Percentiles rank a stretch among this genome's conserved stretches.
Evolutionary conservation across 2,888 invertebrate genomes (phyloP).

Genomic region (Vanessa cardui): DNA sequence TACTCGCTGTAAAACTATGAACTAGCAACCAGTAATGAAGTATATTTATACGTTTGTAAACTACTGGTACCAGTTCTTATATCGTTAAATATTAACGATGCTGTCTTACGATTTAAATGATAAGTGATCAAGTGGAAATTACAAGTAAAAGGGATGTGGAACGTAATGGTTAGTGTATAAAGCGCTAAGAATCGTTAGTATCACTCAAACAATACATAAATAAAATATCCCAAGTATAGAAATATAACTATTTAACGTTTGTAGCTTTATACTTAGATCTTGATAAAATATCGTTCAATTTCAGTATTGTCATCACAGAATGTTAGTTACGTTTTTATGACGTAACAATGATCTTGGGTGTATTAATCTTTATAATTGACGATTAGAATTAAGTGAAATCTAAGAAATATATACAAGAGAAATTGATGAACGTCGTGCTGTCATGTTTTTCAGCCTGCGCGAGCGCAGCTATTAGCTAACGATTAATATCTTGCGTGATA

Average conservation of each 20-base stretch:
- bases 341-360: slow-evolving; percentile 22
- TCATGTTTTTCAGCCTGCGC: slow-evolving; percentile 18
- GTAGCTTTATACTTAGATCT: neutral
- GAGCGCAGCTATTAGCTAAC: slow-evolving; percentile 18
- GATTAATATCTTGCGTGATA: slow-evolving; percentile 30
- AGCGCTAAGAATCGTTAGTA: too few species aligned
- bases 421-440: slow-evolving; percentile 29
- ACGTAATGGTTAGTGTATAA: too few species aligned
- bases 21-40: too few species aligned
- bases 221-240: too few species aligned
- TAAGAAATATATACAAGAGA: slow-evolving; percentile 24
- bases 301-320: neutral
- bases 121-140: too few species aligned
- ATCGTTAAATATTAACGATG: too few species aligned
- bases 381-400: slow-evolving; percentile 22
- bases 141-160: too few species aligned
- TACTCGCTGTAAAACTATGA: too few species aligned
- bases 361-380: slow-evolving; percentile 33
- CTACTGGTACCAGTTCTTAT: too few species aligned
- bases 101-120: too few species aligned
- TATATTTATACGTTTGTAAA: too few species aligned
- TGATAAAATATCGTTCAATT: neutral
- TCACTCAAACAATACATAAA: too few species aligned
- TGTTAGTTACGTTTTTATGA: slow-evolving; percentile 13
- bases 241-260: neutral